Evolutionary conservation across 2,113 vertebrate species (phyloP), one percentile per base, ranked within the genome.

Genomic region (Cololabis saira): DNA sequence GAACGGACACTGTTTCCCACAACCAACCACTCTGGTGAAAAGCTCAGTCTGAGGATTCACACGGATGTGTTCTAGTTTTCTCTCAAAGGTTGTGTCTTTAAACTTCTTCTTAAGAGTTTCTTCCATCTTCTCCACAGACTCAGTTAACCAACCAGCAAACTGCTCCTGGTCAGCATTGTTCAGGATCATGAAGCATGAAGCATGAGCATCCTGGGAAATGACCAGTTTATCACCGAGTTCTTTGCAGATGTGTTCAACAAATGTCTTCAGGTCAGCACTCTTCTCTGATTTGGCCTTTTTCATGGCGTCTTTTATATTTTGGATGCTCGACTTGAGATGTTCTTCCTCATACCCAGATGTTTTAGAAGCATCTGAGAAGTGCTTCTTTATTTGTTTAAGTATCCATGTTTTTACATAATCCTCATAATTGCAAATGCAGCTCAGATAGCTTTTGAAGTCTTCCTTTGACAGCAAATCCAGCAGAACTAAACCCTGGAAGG

Each of bases 1-100:
- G 68, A 93, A 93, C 3, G 90, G 92, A 80, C 91, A 93, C 67
- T 79, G 89, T 61, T 89, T 63, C 2, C 91, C 91, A 78, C 93
- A 94, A 51, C 92, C 93, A 76, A 92, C 82, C 17, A 93, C 37
- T 21, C 18, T 54, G n/a, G n/a, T n/a, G 61, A 89, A 89, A 27
- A 92, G 70, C 57, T 80, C 87, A 16, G 81, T 45, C 64, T 92
- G 68, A 27, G 91, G 90, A 2, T 84, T 81, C 12, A 87, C 17
- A 1, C 62, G 22, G 5, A 90, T 77, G 0, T 0, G 24, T 3
- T 0, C 0, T 0, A 89, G 62, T 74, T 80, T 89, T 0, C 0
- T 18, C 8, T 44, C 0, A 5, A 88, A 57, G 11, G 54, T 0
- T 1, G 1, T 4, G 2, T 1, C 0, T 53, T 76, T 48, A 0